Evolutionary conservation across 2,113 vertebrate genomes (phyloP).

Genomic region (Cephalopholis sonnerati): DNA sequence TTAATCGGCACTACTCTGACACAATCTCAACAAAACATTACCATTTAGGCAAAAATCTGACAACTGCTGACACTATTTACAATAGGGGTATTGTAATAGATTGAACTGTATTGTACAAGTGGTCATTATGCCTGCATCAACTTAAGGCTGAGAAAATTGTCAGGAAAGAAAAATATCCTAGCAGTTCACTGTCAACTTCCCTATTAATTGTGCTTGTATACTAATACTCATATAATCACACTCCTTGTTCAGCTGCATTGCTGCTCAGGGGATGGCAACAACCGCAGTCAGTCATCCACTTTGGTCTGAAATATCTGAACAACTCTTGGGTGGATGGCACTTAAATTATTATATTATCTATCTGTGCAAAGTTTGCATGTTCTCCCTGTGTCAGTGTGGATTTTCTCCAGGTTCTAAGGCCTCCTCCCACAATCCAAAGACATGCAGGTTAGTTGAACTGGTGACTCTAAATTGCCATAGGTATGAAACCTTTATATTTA

Average conservation of each 20-base stretch:
- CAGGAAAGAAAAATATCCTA: neutral
- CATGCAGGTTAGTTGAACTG: too few relatives aligned
- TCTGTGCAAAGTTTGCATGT: too few relatives aligned
- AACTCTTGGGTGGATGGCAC: neutral
- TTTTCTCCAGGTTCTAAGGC: too few relatives aligned
- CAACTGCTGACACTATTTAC: neutral
- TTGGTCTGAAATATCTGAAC: neutral
- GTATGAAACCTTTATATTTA: too few relatives aligned
- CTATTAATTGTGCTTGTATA: neutral
- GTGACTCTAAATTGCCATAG: too few relatives aligned
- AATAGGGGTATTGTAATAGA: neutral
- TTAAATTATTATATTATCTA: neutral
- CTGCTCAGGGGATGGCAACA: neutral
- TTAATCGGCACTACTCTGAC: neutral
- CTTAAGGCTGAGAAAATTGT: neutral
- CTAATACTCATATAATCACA: neutral
- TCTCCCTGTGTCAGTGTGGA: too few relatives aligned
- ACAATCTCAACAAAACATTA: neutral
- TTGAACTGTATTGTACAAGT: neutral
- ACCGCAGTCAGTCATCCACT: neutral
- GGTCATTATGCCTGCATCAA: neutral
- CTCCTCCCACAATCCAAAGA: too few relatives aligned
- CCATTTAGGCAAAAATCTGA: neutral
- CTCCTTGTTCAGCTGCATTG: neutral
- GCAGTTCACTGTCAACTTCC: neutral